phyloP scores from a whole-genome alignment of 2,888 invertebrate species.

The Metallyticus violacea region DNA sequence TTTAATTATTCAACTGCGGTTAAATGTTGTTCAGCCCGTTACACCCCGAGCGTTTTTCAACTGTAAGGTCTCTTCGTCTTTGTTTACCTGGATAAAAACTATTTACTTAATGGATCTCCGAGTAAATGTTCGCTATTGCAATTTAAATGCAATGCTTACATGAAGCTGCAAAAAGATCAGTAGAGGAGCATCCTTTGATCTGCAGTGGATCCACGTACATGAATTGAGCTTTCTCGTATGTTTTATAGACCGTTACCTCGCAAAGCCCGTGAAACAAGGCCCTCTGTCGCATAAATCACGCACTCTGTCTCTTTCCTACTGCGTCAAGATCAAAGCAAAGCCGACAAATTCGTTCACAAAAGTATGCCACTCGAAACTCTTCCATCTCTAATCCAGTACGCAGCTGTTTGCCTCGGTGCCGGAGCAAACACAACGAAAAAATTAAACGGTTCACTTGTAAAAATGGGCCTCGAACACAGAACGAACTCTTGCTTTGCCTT shows the following conservation, averaged over 20 bases:
- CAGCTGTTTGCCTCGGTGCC: background rate
- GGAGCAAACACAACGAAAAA: background rate
- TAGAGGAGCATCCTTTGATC: background rate
- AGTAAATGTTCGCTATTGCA: background rate
- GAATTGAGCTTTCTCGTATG: background rate
- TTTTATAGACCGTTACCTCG: background rate
- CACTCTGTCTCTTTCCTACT: too few relatives aligned
- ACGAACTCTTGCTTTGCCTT: background rate
- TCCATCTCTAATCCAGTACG: background rate
- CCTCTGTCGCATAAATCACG: background rate
- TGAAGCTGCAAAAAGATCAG: background rate
- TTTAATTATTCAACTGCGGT: too few relatives aligned
- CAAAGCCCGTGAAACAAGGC: background rate
- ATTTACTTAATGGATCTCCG: background rate
- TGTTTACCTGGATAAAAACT: too few relatives aligned
- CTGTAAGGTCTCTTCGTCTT: too few relatives aligned
- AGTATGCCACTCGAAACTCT: background rate
- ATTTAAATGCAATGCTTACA: background rate
- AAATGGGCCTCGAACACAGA: background rate
- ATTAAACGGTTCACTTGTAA: background rate
- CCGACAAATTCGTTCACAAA: too few relatives aligned
- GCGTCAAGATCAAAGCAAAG: background rate
- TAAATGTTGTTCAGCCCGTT: too few relatives aligned
- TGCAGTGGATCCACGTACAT: background rate
- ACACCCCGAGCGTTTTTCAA: too few relatives aligned